phyloP scores from a whole-genome alignment of 1,140 invertebrate species.

The Nasonia giraulti region DNA sequence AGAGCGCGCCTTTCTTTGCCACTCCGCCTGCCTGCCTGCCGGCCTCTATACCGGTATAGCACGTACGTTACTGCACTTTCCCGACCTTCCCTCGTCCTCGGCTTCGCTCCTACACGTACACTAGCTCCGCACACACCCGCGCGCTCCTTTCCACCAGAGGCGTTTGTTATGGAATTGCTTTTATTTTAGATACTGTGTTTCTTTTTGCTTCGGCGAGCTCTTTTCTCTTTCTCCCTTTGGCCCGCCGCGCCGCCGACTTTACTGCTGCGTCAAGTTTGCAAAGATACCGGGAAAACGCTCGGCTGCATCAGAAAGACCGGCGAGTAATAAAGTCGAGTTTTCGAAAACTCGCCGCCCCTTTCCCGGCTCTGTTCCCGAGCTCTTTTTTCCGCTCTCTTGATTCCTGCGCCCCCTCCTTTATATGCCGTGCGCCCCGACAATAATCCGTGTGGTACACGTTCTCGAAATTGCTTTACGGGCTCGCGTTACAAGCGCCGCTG shows the following conservation, averaged over 20 bases:
- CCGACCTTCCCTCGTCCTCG: slow-evolving; percentile 4
- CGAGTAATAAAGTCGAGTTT: slow-evolving; percentile 1
- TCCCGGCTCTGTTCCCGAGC: neutral
- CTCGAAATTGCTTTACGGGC: no score
- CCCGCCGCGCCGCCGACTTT: slow-evolving; percentile 45
- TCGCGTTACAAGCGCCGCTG: no score
- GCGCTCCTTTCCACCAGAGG: slow-evolving; percentile 33
- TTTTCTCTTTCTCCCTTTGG: neutral
- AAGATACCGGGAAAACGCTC: slow-evolving; percentile 5
- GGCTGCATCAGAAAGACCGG: slow-evolving; percentile 11
- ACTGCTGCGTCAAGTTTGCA: slow-evolving; percentile 23
- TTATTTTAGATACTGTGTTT: slow-evolving; percentile 37
- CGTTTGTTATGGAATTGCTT: slow-evolving; percentile 51
- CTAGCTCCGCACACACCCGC: neutral
- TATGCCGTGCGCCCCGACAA: no score
- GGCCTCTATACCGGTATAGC: slow-evolving; percentile 11
- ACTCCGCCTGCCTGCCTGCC: neutral
- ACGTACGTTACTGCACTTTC: slow-evolving; percentile 34
- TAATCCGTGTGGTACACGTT: no score
- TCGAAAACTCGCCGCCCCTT: neutral
- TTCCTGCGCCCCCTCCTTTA: no score
- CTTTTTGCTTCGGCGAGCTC: neutral
- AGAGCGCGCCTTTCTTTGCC: neutral
- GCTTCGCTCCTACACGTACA: neutral
- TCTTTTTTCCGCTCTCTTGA: no score